Evolutionary conservation across 2,797 vertebrate species (phyloP).

Genomic region (Tapera naevia): DNA sequence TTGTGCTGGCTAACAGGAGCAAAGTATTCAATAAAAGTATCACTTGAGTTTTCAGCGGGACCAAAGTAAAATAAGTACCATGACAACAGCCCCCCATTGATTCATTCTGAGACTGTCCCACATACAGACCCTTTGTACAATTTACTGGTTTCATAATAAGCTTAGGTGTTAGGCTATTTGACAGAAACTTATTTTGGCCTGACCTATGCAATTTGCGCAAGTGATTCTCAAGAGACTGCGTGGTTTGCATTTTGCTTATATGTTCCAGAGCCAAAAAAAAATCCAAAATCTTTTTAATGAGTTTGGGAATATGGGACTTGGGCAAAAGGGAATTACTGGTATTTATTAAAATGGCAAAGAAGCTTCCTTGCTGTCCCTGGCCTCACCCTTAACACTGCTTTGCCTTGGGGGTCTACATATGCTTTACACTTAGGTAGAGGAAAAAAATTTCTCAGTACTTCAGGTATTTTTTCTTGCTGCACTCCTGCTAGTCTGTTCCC

Average conservation of each 20-base stretch:
- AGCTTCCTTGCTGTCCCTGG: slow-evolving; percentile 60
- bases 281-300: slow-evolving; percentile 76
- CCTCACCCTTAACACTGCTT: slow-evolving; percentile 51
- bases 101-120: not conserved
- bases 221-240: slow-evolving; percentile 61
- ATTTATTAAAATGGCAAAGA: slow-evolving; percentile 76
- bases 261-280: slow-evolving; percentile 57
- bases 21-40: not conserved
- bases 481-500: not conserved
- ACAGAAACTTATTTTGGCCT: slow-evolving; percentile 75
- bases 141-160: slow-evolving; percentile 69
- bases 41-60: not conserved
- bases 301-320: slow-evolving; percentile 62
- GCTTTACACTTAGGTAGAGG: not conserved
- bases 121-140: slow-evolving; percentile 41
- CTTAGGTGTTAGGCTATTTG: slow-evolving; percentile 76
- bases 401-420: slow-evolving; percentile 1
- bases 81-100: not conserved
- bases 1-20: not conserved
- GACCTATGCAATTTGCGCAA: slow-evolving; percentile 65
- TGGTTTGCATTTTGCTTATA: slow-evolving; percentile 62
- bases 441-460: not conserved
- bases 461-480: not conserved
- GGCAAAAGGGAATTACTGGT: slow-evolving; percentile 70
- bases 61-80: slow-evolving; percentile 5